Percentiles rank a stretch among this genome's conserved stretches.
Evolutionary conservation across 37 sponge, comb jelly and placozoan species (phyloP).

Genomic region (Ephydatia muelleri): DNA sequence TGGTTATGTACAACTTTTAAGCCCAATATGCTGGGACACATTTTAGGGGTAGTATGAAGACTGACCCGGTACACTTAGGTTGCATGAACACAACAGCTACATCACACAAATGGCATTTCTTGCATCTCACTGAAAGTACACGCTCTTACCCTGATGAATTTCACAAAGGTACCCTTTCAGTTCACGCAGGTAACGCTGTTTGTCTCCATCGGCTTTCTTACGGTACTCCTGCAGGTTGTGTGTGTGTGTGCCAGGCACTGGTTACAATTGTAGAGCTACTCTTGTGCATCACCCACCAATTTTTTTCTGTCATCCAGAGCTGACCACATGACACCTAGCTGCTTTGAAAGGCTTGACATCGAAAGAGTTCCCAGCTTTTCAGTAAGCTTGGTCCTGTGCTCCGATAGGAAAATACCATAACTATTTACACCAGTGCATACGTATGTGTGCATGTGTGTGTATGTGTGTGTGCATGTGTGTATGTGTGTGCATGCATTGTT

Average conservation of each 20-base stretch:
- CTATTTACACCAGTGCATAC: background rate
- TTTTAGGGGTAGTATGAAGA: too few relatives aligned
- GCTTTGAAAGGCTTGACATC: conserved; percentile 35
- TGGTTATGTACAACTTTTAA: too few relatives aligned
- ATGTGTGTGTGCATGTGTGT: too few relatives aligned
- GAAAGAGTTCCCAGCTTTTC: conserved; percentile 18
- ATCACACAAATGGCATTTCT: too few relatives aligned
- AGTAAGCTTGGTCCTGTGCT: conserved; percentile 10
- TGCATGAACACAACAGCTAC: too few relatives aligned
- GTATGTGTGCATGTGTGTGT: background rate
- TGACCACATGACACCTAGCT: conserved; percentile 40
- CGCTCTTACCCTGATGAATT: conserved; percentile 4
- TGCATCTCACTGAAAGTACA: background rate
- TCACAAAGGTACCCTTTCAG: conserved; percentile 19
- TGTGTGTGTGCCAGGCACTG: background rate
- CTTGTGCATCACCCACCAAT: conserved; percentile 6
- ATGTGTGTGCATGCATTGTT: too few relatives aligned
- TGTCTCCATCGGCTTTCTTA: conserved; percentile 30
- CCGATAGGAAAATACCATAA: conserved; percentile 31
- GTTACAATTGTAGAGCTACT: too few relatives aligned
- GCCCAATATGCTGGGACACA: too few relatives aligned
- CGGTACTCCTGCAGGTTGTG: conserved; percentile 27
- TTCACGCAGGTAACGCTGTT: conserved; percentile 33
- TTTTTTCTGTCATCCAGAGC: conserved; percentile 3
- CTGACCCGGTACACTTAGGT: too few relatives aligned